These are phyloP conservation scores for Drosophila hawaiiensis DNA, from an alignment of 2,888 invertebrate genomes.

Conservation along the genomic window DNA sequence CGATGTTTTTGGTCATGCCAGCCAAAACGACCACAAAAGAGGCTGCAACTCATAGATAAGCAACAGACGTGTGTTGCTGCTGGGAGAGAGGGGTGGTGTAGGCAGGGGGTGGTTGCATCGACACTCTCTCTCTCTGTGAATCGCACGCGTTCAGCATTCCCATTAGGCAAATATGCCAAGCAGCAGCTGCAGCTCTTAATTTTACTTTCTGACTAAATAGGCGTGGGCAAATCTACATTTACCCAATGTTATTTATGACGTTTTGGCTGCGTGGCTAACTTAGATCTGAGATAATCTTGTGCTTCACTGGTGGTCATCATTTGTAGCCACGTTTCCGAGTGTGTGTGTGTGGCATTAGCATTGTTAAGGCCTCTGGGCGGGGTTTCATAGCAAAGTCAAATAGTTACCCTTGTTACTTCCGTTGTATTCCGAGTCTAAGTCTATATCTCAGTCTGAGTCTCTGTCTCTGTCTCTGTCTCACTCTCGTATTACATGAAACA, in stretches of 20 bases:
- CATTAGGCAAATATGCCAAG: constrained; percentile 66
- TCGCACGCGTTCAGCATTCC: constrained; percentile 56
- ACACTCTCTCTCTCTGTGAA: constrained; percentile 16
- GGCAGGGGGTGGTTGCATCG: constrained; percentile 16
- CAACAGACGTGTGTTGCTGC: constrained; percentile 27
- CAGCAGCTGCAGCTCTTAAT: constrained; percentile 44
- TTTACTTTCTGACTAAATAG: constrained; percentile 38
- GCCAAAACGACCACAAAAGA: constrained; percentile 27
- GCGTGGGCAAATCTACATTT: constrained; percentile 71
- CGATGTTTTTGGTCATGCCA: no score
- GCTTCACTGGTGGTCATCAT: constrained; percentile 65
- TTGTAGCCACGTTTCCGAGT: constrained; percentile 59
- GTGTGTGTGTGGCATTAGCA: constrained; percentile 33
- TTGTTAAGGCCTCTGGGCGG: constrained; percentile 22
- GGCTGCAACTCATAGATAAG: constrained; percentile 60
- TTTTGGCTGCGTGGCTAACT: constrained; percentile 47
- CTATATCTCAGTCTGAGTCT: background rate
- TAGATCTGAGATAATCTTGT: constrained; percentile 64
- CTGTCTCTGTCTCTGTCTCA: constrained; percentile 14
- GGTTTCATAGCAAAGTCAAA: constrained; percentile 49
- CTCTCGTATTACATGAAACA: constrained; percentile 58
- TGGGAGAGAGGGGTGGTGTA: background rate
- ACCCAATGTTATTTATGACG: constrained; percentile 62
- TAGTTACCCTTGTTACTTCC: constrained; percentile 67
- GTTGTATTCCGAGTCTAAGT: constrained; percentile 14